Evolutionary conservation across 2,888 invertebrate genomes (phyloP).

Genomic region (Leucania comma): DNA sequence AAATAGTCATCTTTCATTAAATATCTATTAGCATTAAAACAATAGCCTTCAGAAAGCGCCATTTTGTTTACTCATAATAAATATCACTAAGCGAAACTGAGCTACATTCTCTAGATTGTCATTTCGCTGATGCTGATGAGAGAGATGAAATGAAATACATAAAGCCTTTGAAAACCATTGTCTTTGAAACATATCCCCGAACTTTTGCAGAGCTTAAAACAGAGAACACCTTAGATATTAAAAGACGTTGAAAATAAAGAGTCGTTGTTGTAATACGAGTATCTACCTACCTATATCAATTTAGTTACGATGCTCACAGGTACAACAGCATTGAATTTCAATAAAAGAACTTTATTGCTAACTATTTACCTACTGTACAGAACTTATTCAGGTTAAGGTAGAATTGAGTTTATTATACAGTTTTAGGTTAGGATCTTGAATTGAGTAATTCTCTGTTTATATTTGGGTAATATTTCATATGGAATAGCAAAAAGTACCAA

Average conservation of each 20-base stretch:
- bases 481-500: too few relatives aligned
- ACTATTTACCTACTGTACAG: neutral
- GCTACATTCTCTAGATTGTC: constrained; percentile 22
- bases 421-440: neutral
- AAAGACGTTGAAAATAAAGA: constrained; percentile 2
- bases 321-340: constrained; percentile 11
- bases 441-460: neutral
- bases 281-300: constrained; percentile 9
- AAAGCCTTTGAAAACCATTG: constrained; percentile 13
- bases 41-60: constrained; percentile 19
- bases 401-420: too few relatives aligned
- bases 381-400: neutral
- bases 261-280: constrained; percentile 11
- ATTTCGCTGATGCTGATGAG: constrained; percentile 15
- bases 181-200: constrained; percentile 17
- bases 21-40: constrained; percentile 11
- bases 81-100: constrained; percentile 9
- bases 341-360: neutral
- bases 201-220: neutral
- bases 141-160: constrained; percentile 21
- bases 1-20: constrained; percentile 20
- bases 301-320: constrained; percentile 6
- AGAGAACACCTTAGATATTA: constrained; percentile 9
- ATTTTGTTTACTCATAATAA: constrained; percentile 23
- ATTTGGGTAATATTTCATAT: too few relatives aligned